Evolutionary conservation across 1,140 invertebrate species (phyloP).

Genomic region (Berghia stephanieae): DNA sequence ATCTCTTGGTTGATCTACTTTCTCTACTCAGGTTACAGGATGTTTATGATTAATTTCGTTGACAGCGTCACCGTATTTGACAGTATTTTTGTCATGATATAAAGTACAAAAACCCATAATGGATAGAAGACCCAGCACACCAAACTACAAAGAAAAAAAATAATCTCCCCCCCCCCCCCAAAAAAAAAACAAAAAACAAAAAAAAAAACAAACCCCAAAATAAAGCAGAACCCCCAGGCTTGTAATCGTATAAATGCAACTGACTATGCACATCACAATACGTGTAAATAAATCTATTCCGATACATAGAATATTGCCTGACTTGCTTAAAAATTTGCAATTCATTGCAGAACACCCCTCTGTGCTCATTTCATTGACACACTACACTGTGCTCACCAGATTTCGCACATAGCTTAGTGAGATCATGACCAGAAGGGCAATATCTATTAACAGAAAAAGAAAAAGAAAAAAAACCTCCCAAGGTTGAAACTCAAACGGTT

Average conservation of each 20-base stretch:
- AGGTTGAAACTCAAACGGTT: too few species aligned
- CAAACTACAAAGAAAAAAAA: not conserved
- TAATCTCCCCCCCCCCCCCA: not conserved
- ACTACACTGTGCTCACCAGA: too few species aligned
- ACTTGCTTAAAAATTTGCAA: not conserved
- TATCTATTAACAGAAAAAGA: too few species aligned
- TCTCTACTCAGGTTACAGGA: not conserved
- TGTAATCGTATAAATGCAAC: not conserved
- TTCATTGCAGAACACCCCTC: not conserved
- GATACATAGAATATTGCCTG: not conserved
- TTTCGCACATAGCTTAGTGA: too few species aligned
- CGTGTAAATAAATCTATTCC: not conserved
- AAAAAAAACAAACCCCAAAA: not conserved
- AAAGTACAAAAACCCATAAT: not conserved
- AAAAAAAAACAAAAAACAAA: not conserved
- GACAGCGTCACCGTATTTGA: not conserved
- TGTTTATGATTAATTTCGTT: too few species aligned
- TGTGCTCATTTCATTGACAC: not conserved
- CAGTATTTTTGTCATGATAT: not conserved
- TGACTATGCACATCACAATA: not conserved
- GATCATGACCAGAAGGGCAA: too few species aligned
- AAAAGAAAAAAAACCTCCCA: too few species aligned
- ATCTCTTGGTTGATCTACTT: not conserved
- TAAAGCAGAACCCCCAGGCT: not conserved
- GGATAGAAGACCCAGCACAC: not conserved